Evolutionary conservation across 2,797 vertebrate species (phyloP).

Genomic region (Darevskia mixta): DNA sequence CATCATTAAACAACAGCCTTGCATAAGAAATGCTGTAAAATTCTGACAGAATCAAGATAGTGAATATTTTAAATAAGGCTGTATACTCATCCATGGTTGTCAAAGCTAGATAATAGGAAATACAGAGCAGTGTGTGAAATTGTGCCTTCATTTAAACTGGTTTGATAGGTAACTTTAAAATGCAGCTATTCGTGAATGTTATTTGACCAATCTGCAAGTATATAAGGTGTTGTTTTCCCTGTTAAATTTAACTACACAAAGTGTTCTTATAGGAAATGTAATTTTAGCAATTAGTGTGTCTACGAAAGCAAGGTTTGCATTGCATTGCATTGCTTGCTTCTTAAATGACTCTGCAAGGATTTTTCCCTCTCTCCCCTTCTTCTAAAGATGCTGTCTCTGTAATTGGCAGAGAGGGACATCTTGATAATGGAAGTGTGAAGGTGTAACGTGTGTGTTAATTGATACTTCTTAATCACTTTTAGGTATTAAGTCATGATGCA

Average conservation of each 20-base stretch:
- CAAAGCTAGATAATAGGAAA: slow-evolving; percentile 87
- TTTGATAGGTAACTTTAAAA: slow-evolving; percentile 83
- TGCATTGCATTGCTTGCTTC: slow-evolving; percentile 82
- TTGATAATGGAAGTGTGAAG: slow-evolving; percentile 94
- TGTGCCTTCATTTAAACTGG: slow-evolving; percentile 81
- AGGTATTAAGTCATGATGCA: slow-evolving; percentile 99
- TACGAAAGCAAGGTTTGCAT: slow-evolving; percentile 86
- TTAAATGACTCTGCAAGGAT: slow-evolving; percentile 90
- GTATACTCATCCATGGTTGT: slow-evolving; percentile 84
- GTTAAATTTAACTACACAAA: slow-evolving; percentile 80
- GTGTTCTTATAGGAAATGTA: slow-evolving; percentile 79
- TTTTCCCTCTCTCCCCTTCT: slow-evolving; percentile 74
- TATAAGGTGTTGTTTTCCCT: slow-evolving; percentile 78
- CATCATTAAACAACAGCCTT: slow-evolving; percentile 97
- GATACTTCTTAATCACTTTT: slow-evolving; percentile 99
- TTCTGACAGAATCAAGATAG: slow-evolving; percentile 90
- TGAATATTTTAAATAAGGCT: slow-evolving; percentile 89
- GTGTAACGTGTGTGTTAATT: slow-evolving; percentile 95
- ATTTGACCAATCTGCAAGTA: slow-evolving; percentile 76
- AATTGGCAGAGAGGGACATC: slow-evolving; percentile 97
- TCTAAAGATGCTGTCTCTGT: slow-evolving; percentile 87
- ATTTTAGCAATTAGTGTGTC: slow-evolving; percentile 83
- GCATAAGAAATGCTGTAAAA: slow-evolving; percentile 87
- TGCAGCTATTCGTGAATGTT: slow-evolving; percentile 80
- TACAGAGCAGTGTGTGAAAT: slow-evolving; percentile 80